These are phyloP conservation scores for Ciconia nigra DNA, from an alignment of 2,797 vertebrate species.

Conservation along the genomic window DNA sequence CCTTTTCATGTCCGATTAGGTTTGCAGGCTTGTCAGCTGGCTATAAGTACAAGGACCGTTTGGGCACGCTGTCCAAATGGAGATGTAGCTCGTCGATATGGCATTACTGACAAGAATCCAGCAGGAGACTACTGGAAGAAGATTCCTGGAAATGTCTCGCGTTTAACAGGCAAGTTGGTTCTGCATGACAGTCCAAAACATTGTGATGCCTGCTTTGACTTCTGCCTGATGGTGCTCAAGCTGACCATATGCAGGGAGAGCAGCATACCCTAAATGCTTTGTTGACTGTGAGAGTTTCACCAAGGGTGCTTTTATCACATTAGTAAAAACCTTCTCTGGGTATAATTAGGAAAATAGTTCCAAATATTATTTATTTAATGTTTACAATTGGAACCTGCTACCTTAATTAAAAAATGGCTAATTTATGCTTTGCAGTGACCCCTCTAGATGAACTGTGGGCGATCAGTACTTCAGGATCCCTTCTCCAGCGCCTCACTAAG, in stretches of 20 bases:
- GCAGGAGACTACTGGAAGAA: conserved; percentile 99
- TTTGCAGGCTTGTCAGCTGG: conserved; percentile 87
- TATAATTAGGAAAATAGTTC: background rate
- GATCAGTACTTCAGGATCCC: conserved; percentile 79
- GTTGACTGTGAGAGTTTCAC: background rate
- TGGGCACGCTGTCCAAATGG: conserved; percentile 93
- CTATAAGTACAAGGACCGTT: conserved; percentile 85
- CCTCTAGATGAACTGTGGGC: conserved; percentile 92
- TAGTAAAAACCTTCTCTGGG: background rate
- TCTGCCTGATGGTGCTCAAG: background rate
- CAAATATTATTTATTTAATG: background rate
- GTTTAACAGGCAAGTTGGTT: conserved; percentile 82
- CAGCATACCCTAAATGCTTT: background rate
- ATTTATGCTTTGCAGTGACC: conserved; percentile 80
- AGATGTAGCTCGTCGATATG: conserved; percentile 90
- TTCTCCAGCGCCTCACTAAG: conserved; percentile 91
- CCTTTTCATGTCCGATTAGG: conserved; percentile 66
- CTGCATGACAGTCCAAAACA: background rate
- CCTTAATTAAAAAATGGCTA: background rate
- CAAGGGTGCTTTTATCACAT: background rate
- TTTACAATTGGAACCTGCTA: background rate
- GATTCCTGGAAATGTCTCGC: conserved; percentile 84
- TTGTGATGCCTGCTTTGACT: background rate
- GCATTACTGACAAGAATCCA: conserved; percentile 88
- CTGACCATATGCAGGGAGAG: background rate